Evolutionary conservation across 1,140 invertebrate species (phyloP).

Genomic region (Adelges cooleyi): DNA sequence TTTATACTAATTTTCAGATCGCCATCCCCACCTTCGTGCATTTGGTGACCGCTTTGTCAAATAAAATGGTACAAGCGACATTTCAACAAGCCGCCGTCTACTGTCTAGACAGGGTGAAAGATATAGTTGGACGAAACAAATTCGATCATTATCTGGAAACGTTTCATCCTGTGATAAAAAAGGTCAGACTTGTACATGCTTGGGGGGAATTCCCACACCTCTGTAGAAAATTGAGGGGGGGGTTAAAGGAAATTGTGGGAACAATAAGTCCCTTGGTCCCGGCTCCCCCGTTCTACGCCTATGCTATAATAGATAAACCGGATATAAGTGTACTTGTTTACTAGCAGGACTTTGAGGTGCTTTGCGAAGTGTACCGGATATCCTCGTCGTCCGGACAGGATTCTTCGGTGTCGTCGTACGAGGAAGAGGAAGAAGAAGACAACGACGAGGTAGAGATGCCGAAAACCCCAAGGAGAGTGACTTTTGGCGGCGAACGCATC

Average conservation of each 20-base stretch:
- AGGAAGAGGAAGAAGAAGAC: slow-evolving; percentile 28
- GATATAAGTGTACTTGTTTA: no score
- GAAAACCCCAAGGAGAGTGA: slow-evolving; percentile 45
- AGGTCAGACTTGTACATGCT: slow-evolving; percentile 6
- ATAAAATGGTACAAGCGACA: slow-evolving; percentile 51
- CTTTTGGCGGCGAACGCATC: slow-evolving; percentile 69
- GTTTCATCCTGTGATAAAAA: slow-evolving; percentile 44
- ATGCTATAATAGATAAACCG: no score
- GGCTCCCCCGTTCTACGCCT: no score
- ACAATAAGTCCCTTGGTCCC: no score
- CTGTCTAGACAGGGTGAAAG: slow-evolving; percentile 52
- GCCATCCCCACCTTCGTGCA: slow-evolving; percentile 32
- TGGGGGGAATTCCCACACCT: no score
- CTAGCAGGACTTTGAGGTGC: slow-evolving; percentile 48
- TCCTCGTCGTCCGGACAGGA: slow-evolving; percentile 11
- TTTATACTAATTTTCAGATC: neutral
- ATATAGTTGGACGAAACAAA: slow-evolving; percentile 44
- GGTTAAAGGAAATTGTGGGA: no score
- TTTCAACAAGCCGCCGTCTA: slow-evolving; percentile 56
- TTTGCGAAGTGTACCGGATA: slow-evolving; percentile 50
- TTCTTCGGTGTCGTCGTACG: slow-evolving; percentile 7
- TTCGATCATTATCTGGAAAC: slow-evolving; percentile 45
- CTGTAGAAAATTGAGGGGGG: no score
- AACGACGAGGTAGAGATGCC: slow-evolving; percentile 40
- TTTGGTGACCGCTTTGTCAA: slow-evolving; percentile 46